Evolutionary conservation across 2,888 invertebrate species (phyloP).

Genomic region (Seira ritae): DNA sequence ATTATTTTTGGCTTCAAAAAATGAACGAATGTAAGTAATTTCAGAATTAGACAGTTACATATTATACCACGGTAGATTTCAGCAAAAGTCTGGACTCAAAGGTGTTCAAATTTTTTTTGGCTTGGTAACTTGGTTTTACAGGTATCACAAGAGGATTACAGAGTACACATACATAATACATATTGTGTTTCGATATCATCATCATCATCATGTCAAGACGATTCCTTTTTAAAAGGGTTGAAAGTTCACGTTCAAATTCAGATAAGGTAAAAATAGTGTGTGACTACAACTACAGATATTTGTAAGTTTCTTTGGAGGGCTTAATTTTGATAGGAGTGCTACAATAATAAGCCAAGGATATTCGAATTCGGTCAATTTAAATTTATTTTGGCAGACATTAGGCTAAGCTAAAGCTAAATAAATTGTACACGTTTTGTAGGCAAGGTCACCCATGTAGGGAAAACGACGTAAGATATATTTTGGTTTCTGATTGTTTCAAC

Average conservation of each 20-base stretch:
- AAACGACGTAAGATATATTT: background rate
- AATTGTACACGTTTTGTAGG: background rate
- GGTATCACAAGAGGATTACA: slow-evolving; percentile 15
- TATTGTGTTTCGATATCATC: too few relatives aligned
- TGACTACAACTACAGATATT: too few relatives aligned
- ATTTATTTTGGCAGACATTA: background rate
- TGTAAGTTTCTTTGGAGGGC: background rate
- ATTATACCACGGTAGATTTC: too few relatives aligned
- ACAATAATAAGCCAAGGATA: background rate
- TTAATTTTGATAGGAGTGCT: background rate
- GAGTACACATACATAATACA: too few relatives aligned
- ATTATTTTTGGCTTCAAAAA: too few relatives aligned
- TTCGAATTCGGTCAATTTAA: slow-evolving; percentile 14
- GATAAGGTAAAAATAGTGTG: too few relatives aligned
- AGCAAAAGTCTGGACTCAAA: background rate
- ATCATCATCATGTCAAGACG: too few relatives aligned
- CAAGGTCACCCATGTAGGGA: background rate
- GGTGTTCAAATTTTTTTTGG: background rate
- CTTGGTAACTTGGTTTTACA: slow-evolving; percentile 4
- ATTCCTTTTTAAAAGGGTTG: background rate
- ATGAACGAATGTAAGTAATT: too few relatives aligned
- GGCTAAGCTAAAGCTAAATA: background rate
- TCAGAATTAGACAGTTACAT: too few relatives aligned
- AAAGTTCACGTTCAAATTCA: background rate
- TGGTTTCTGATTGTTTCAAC: slow-evolving; percentile 9